Percentiles rank a stretch among this genome's conserved stretches.
Evolutionary conservation across 2,888 invertebrate genomes (phyloP).

Genomic region (Diogma glabrata): DNA sequence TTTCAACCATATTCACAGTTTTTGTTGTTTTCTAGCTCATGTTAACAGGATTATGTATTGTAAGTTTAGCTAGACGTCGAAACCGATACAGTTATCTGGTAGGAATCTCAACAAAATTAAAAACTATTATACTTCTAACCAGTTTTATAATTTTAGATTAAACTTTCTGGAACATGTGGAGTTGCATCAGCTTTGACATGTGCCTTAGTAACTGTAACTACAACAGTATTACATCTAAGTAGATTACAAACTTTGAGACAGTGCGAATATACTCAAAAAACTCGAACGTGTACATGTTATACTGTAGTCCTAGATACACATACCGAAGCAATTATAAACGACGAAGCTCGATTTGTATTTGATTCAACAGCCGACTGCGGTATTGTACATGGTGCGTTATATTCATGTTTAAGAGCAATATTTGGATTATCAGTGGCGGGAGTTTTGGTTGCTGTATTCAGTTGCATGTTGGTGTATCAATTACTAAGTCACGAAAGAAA

Average conservation of each 20-base stretch:
- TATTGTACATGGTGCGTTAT: slow-evolving; percentile 80
- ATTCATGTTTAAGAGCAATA: slow-evolving; percentile 77
- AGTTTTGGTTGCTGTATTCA: slow-evolving; percentile 81
- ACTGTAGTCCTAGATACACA: slow-evolving; percentile 58
- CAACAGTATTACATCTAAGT: slow-evolving; percentile 85
- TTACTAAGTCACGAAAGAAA: slow-evolving; percentile 78
- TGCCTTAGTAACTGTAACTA: slow-evolving; percentile 73
- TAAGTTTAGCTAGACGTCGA: slow-evolving; percentile 69
- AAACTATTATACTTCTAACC: background rate
- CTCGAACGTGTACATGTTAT: slow-evolving; percentile 65
- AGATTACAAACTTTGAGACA: slow-evolving; percentile 75
- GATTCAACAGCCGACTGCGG: slow-evolving; percentile 80
- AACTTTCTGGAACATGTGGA: slow-evolving; percentile 79
- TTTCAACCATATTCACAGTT: no score
- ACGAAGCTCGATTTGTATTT: slow-evolving; percentile 64
- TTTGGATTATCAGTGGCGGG: slow-evolving; percentile 87
- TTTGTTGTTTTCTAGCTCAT: slow-evolving; percentile 52
- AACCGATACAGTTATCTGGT: slow-evolving; percentile 84
- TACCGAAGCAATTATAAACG: slow-evolving; percentile 45
- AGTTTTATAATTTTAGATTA: slow-evolving; percentile 64
- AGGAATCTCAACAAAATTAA: no score
- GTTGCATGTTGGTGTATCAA: slow-evolving; percentile 86
- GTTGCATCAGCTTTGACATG: slow-evolving; percentile 77
- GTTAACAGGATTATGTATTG: slow-evolving; percentile 74
- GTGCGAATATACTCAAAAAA: slow-evolving; percentile 73